Evolutionary conservation across 2,888 invertebrate genomes (phyloP).

Genomic region (Pseudococcus longispinus): DNA sequence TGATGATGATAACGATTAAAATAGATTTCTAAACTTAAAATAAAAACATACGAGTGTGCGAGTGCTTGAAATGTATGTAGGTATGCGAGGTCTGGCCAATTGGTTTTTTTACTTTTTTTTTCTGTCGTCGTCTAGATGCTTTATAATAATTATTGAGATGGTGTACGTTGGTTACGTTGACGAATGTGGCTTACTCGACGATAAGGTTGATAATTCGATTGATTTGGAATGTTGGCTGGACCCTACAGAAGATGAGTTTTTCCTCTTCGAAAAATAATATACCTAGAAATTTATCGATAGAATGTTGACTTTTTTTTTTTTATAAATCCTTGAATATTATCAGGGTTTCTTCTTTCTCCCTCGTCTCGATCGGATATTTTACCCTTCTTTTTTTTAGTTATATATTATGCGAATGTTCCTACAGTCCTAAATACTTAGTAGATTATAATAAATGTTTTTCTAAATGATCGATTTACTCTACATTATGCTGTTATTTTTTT

Average conservation of each 20-base stretch:
- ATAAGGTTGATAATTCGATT: background rate
- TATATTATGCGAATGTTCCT: conserved; percentile 10
- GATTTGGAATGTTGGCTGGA: background rate
- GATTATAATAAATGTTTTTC: conserved; percentile 18
- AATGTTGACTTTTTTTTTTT: background rate
- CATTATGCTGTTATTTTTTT: conserved; percentile 27
- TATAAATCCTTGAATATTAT: background rate
- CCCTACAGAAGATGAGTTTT: background rate
- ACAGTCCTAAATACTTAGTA: conserved; percentile 21
- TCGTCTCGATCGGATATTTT: too few species aligned
- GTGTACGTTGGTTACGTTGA: too few species aligned
- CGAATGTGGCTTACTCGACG: background rate
- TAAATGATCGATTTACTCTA: conserved; percentile 27
- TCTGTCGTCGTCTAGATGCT: background rate
- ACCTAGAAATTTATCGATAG: background rate
- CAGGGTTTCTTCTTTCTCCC: background rate
- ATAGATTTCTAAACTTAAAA: background rate
- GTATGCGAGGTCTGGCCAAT: conserved; percentile 1
- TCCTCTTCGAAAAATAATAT: background rate
- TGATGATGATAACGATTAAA: background rate
- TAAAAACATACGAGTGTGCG: background rate
- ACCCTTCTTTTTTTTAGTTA: too few species aligned
- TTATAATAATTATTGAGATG: background rate
- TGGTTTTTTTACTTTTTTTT: background rate
- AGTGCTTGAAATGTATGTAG: background rate